Evolutionary conservation across 2,113 vertebrate genomes (phyloP), one percentile per base, ranked within the genome.

Genomic region (Psilopsiagon aurifrons): DNA sequence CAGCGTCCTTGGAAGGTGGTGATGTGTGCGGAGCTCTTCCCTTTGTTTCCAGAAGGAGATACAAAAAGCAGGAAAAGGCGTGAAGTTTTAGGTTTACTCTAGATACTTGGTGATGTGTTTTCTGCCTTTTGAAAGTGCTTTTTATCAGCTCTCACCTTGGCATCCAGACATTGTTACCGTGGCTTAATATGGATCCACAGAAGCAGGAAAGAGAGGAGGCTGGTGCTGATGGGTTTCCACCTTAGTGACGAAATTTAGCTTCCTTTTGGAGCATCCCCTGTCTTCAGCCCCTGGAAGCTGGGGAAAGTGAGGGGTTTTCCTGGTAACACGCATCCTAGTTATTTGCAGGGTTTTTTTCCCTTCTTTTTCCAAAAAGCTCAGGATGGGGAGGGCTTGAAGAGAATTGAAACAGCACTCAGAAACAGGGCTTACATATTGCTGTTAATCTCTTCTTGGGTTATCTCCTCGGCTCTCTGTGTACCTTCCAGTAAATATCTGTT

Each of bases 1-100:
- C 25, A 27, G 22, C 2, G 5, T 39, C 29, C 0, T 1, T 43
- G 15, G 49, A 3, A 71, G 14, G 24, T 29, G 69, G 1, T 49
- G 41, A 3, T 23, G 25, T 39, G 23, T 9, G 1, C 23, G 17
- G 33, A 81, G 8, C n/a, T 28, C 29, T 46, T n/a, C 41, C 59
- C 11, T 5, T 1, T 22, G 0, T 81, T 91, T n/a, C 41, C 25
- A 37, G 5, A 37, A 12, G 19, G 62, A 57, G 23, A 10, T 19
- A 13, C 13, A 15, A 52, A 25, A 44, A 52, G 2, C 60, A 41
- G 73, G 62, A 63, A 60, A 47, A 11, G 66, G 16, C 16, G 7
- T 16, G 28, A 23, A 17, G 13, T 17, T 29, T 10, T 17, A 3
- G 7, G 28, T 44, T 11, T 37, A 24, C 17, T 46, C 25, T 23